Percentiles rank a stretch among this genome's conserved stretches.
These are phyloP conservation scores for Drosophila kikkawai DNA, from an alignment of 1,140 invertebrate species.

Conservation along the genomic window DNA sequence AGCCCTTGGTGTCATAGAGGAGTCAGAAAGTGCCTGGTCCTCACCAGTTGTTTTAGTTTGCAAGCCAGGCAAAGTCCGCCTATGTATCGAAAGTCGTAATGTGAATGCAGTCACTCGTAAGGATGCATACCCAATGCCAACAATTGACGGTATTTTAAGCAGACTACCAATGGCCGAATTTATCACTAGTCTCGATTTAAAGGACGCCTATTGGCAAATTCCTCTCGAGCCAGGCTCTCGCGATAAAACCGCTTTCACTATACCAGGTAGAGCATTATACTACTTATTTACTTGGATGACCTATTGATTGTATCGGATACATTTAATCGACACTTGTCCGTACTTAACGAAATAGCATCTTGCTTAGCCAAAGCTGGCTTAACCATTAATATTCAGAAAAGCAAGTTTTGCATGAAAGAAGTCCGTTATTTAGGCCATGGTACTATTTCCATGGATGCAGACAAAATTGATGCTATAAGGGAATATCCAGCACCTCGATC, in stretches of 20 bases:
- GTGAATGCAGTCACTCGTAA: no score
- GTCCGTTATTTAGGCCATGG: constrained; percentile 18
- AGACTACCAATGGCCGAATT: neutral
- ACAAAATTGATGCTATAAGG: no score
- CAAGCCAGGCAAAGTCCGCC: no score
- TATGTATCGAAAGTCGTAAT: no score
- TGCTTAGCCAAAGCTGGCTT: constrained; percentile 6
- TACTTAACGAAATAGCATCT: neutral
- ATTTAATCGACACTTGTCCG: constrained; percentile 1
- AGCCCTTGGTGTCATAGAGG: no score
- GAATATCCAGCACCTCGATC: constrained; percentile 8
- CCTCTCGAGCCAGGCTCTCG: neutral
- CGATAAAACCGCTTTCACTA: neutral
- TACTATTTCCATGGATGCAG: constrained; percentile 15
- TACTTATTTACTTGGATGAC: neutral
- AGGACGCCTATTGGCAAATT: neutral
- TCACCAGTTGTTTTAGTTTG: no score
- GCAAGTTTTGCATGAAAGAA: constrained; percentile 12
- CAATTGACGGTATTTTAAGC: no score
- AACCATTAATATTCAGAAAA: constrained; percentile 17
- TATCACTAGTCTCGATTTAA: neutral
- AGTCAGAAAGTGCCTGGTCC: no score
- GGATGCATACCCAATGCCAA: neutral
- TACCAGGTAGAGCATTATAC: neutral
- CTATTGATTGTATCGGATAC: neutral